Conservation (phyloP, 2,113 vertebrate genomes). For the Oriolus oriolus region DNA sequence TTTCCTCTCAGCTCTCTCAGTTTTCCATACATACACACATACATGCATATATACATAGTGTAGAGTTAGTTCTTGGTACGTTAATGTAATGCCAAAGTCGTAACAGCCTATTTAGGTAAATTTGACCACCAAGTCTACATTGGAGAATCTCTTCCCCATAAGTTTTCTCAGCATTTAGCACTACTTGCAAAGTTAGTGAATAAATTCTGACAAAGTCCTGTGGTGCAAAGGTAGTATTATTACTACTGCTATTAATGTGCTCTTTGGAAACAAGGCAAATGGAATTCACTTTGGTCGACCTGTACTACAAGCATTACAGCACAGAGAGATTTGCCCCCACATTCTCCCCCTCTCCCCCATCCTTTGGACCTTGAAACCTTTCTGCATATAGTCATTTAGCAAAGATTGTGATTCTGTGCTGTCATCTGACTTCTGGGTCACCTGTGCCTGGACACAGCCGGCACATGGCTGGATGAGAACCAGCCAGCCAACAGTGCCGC, state of each 20-base stretch:
- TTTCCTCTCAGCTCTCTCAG: neutral
- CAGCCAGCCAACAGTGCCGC: neutral
- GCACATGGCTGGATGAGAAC: neutral
- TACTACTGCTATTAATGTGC: neutral
- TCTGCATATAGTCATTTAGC: neutral
- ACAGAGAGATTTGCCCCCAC: neutral
- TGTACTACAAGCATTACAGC: neutral
- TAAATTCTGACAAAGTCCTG: neutral
- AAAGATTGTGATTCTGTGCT: neutral
- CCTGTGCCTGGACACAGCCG: neutral
- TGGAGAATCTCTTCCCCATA: neutral
- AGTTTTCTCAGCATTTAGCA: neutral
- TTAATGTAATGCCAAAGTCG: neutral
- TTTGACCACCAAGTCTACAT: neutral
- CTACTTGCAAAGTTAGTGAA: neutral
- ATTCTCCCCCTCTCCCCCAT: neutral
- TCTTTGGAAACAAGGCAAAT: neutral
- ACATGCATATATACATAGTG: neutral
- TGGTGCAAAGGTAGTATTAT: neutral
- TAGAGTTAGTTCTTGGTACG: neutral
- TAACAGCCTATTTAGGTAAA: neutral
- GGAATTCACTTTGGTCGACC: neutral
- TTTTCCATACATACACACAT: neutral
- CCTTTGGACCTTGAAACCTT: neutral
- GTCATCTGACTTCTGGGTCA: neutral